A percentile compares a stretch with the other conserved stretches of the same genome.
Evolutionary conservation across 2,797 vertebrate species (phyloP).

Genomic region (Ibycter americanus): DNA sequence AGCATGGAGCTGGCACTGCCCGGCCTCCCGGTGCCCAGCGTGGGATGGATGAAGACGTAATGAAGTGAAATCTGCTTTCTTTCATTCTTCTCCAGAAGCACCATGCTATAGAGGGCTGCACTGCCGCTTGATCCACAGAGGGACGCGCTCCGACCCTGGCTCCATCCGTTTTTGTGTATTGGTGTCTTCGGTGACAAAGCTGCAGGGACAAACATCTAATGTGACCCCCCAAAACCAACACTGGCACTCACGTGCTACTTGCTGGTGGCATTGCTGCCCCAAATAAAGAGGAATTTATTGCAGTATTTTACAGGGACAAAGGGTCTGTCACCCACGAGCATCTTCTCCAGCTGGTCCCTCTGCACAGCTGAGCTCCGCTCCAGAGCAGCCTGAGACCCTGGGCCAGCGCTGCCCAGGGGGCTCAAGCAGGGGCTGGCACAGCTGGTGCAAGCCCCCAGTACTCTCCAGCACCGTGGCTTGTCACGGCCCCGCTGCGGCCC

Average conservation of each 20-base stretch:
- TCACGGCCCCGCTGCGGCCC: not conserved
- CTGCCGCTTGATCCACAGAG: not conserved
- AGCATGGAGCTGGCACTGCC: not conserved
- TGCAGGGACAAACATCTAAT: not conserved
- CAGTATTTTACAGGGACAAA: not conserved
- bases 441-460: accelerated
- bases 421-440: not conserved
- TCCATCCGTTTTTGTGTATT: not conserved
- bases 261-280: not conserved
- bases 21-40: not conserved
- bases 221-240: accelerated
- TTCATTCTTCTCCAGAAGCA: not conserved
- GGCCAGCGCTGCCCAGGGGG: not conserved
- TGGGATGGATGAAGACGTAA: not conserved
- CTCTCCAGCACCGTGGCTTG: accelerated
- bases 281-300: not conserved
- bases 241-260: not conserved
- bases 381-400: accelerated
- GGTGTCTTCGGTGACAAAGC: accelerated
- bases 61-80: not conserved
- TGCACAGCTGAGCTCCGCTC: accelerated
- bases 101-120: not conserved
- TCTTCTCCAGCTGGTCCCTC: not conserved
- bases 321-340: not conserved
- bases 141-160: accelerated